phyloP scores from a whole-genome alignment of 2,888 invertebrate species.

The Parnassius mnemosyne region DNA sequence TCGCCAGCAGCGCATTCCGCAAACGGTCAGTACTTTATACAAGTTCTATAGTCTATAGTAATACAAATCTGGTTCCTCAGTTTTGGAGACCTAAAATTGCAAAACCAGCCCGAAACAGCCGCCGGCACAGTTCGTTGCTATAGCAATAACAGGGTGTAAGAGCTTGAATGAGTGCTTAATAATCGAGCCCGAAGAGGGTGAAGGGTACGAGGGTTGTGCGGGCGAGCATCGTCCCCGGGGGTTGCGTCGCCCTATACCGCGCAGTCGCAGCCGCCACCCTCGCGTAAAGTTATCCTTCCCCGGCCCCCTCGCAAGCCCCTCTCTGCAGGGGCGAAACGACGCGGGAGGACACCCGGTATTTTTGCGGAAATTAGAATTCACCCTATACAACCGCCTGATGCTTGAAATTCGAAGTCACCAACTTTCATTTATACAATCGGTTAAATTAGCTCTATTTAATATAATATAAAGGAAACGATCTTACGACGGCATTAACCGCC shows the following conservation, averaged over 20 bases:
- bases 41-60: neutral
- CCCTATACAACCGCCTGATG: conserved; percentile 44
- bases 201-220: conserved; percentile 37
- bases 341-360: conserved; percentile 66
- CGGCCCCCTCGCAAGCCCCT: conserved; percentile 41
- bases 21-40: conserved; percentile 75
- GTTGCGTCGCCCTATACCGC: conserved; percentile 41
- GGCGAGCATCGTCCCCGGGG: conserved; percentile 33
- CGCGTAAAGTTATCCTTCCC: conserved; percentile 35
- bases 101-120: neutral
- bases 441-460: conserved; percentile 12
- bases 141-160: conserved; percentile 53
- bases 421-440: too few species aligned
- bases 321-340: conserved; percentile 45
- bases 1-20: conserved; percentile 85
- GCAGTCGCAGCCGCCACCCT: conserved; percentile 56
- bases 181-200: conserved; percentile 54
- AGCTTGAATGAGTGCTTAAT: conserved; percentile 69
- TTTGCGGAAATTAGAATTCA: conserved; percentile 73
- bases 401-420: conserved; percentile 30
- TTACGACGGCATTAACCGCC: conserved; percentile 31
- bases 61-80: too few species aligned
- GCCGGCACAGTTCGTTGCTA: conserved; percentile 42
- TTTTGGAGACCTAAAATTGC: too few species aligned
- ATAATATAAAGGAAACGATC: conserved; percentile 8